phyloP scores from a whole-genome alignment of 2,113 vertebrate species.

The Lonchura striata region DNA sequence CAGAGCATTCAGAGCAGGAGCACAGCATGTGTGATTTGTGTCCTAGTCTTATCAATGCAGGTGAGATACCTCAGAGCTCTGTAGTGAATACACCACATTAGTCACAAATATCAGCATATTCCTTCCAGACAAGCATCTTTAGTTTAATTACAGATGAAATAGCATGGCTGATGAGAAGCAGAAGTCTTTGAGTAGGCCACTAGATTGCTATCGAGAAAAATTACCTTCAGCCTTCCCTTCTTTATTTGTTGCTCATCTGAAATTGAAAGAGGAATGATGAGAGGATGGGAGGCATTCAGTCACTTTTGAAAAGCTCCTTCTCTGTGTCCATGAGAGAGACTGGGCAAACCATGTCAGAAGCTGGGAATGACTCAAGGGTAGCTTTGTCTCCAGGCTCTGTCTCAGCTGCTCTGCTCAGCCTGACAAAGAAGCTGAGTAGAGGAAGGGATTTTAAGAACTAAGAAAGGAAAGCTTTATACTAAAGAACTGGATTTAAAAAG shows the following conservation, averaged over 20 bases:
- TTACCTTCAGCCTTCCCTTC: neutral
- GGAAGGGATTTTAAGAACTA: neutral
- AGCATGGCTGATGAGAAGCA: neutral
- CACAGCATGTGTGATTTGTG: neutral
- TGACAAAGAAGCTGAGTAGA: neutral
- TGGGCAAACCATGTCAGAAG: neutral
- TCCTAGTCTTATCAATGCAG: neutral
- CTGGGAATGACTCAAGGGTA: neutral
- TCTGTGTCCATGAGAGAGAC: neutral
- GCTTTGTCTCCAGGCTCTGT: constrained; percentile 4
- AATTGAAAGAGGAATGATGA: neutral
- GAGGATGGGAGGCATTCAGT: neutral
- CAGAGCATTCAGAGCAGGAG: neutral
- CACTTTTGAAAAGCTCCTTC: neutral
- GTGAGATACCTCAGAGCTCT: neutral
- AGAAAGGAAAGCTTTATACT: neutral
- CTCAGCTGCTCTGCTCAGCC: neutral
- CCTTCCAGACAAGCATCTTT: neutral
- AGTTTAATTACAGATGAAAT: neutral
- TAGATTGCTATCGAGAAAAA: neutral
- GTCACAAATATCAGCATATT: neutral
- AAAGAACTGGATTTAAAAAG: neutral
- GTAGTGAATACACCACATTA: neutral
- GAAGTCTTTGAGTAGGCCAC: neutral
- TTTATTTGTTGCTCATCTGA: neutral